phyloP scores from a whole-genome alignment of 2,888 invertebrate species.

The Nymphalis polychloros region DNA sequence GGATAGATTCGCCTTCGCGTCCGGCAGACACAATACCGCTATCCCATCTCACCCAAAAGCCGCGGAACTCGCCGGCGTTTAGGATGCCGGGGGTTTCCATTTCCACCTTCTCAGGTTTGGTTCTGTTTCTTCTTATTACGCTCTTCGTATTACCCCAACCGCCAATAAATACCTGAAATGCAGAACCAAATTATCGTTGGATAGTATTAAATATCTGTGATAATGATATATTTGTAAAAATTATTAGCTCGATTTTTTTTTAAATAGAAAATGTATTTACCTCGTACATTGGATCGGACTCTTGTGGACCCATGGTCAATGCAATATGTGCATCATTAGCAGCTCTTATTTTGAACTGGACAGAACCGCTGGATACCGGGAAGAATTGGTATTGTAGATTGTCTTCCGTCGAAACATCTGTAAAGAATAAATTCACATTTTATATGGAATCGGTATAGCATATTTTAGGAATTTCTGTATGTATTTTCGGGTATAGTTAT shows the following conservation, averaged over 20 bases:
- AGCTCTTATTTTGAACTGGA: slow-evolving; percentile 90
- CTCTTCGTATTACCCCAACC: slow-evolving; percentile 94
- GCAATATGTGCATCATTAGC: slow-evolving; percentile 93
- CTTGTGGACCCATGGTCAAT: slow-evolving; percentile 86
- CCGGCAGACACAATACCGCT: slow-evolving; percentile 86
- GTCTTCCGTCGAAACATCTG: slow-evolving; percentile 90
- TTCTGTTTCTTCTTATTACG: slow-evolving; percentile 89
- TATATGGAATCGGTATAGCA: neutral
- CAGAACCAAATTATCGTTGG: neutral
- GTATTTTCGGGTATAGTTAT: too few relatives aligned
- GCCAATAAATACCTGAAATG: slow-evolving; percentile 87
- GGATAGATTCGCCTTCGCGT: slow-evolving; percentile 86
- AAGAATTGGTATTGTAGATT: slow-evolving; percentile 91
- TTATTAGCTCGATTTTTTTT: slow-evolving; percentile 24
- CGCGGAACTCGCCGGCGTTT: slow-evolving; percentile 87
- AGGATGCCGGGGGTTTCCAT: slow-evolving; percentile 87
- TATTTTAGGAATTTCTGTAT: too few relatives aligned
- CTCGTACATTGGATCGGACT: slow-evolving; percentile 91
- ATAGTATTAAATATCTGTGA: too few relatives aligned
- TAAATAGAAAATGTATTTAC: slow-evolving; percentile 54
- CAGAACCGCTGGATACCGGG: slow-evolving; percentile 85
- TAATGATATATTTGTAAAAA: neutral
- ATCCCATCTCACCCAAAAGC: slow-evolving; percentile 93
- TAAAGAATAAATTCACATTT: slow-evolving; percentile 49
- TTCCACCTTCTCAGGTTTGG: slow-evolving; percentile 88